Base-by-base conservation (phyloP, 2,797 vertebrate species). In the Tinamus major region DNA sequence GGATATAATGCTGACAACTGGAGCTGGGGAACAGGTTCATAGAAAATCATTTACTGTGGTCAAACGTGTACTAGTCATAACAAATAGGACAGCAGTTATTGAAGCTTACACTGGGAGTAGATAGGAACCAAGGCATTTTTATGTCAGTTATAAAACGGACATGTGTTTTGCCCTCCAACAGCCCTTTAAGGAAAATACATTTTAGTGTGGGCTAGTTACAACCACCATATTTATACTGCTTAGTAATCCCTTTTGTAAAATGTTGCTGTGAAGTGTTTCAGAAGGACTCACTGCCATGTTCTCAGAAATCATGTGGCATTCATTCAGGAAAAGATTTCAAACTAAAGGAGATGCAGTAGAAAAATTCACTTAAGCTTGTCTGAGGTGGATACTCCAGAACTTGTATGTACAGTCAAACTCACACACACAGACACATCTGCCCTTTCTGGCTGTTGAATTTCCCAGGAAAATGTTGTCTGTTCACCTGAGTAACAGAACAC, bases 341-440 rank as follows among this genome's bases (percentile, higher is more conserved):
- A 37, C 37, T 29, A 49, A 46, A 87, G 31, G 24, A 82, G 59
- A 64, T 37, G 18, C 9, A 53, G 0, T 64, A 65, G 23, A 55
- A 61, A 90, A 76, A 15, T 59, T 87, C 3, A 19, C 6, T 37
- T 33, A 37, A 4, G 1, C 61, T 49, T 59, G 31, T 5, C 20
- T 48, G n/a, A 89, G 9, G 18, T 53, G 4, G 13, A 37, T 33
- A 3, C 8, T 55, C 85, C 55, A 33, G 41, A 14, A 14, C 2
- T 2, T 0, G 0, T 11, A 18, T 18, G 15, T 4, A 39, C 20
- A 35, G 9, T 2, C 12, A 79, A 59, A 31, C 13, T 26, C 10
- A 8, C 6, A 19, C 7, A 11, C 19, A 21, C 24, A 11, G 26
- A 26, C 33, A 23, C 6, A 16, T n/a, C 14, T 53, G 70, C 11